Percentiles rank a stretch among this genome's conserved stretches.
Conservation (phyloP, 2,113 vertebrate genomes). For the Gallinago jamesoni region DNA sequence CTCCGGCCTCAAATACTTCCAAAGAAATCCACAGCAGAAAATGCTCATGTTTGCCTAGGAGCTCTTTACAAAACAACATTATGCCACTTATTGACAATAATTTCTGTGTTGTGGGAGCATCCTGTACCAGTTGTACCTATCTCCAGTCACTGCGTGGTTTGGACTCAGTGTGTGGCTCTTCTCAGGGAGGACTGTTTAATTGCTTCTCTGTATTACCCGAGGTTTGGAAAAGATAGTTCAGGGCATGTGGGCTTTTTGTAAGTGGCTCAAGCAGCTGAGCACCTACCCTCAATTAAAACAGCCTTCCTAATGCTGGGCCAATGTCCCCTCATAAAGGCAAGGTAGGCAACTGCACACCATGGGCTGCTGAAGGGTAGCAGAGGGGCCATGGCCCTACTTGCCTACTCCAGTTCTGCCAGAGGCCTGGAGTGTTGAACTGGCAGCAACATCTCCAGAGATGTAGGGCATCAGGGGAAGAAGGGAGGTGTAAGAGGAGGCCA, state of each 20-base stretch:
- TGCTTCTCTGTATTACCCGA: neutral
- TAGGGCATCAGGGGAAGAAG: neutral
- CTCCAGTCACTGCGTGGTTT: neutral
- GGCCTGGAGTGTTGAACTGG: neutral
- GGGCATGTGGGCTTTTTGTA: neutral
- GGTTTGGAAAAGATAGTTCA: neutral
- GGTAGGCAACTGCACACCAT: no score
- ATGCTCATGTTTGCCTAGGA: neutral
- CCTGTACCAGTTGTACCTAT: neutral
- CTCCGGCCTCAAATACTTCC: neutral
- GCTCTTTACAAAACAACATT: neutral
- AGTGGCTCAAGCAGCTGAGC: neutral
- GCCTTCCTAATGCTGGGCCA: neutral
- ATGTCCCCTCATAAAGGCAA: neutral
- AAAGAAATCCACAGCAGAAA: neutral
- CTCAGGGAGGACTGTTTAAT: neutral
- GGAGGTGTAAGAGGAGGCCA: neutral
- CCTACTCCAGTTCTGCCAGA: neutral
- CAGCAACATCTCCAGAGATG: neutral
- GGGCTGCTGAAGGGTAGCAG: neutral
- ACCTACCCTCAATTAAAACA: neutral
- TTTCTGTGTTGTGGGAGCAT: neutral
- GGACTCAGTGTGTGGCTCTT: neutral
- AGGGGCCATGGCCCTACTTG: neutral
- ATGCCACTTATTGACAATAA: neutral